phyloP scores from a whole-genome alignment of 2,888 invertebrate species.

The Synergus gifuensis region DNA sequence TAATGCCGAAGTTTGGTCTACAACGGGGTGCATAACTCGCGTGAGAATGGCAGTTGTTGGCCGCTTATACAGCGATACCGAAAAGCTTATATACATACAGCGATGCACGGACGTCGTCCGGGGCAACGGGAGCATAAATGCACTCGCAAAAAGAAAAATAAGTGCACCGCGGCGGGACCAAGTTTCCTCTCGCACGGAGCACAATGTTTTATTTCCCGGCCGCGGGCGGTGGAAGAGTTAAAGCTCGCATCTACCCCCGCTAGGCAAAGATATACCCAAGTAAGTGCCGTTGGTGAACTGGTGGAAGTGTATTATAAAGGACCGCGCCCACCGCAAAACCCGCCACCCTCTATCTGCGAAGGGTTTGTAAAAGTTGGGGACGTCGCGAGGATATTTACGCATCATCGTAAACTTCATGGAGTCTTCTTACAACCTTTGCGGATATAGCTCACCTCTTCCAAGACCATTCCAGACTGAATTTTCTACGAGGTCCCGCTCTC shows the following conservation, averaged over 20 bases:
- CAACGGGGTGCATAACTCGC: conserved; percentile 12
- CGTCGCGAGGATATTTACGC: conserved; percentile 72
- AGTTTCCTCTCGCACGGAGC: conserved; percentile 61
- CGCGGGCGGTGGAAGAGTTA: conserved; percentile 68
- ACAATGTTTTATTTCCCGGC: conserved; percentile 67
- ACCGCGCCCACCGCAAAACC: conserved; percentile 60
- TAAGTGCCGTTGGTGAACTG: conserved; percentile 54
- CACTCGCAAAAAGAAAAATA: conserved; percentile 55
- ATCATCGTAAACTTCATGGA: conserved; percentile 70
- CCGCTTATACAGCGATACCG: not conserved
- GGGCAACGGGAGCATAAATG: conserved; percentile 52
- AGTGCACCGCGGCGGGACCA: conserved; percentile 56
- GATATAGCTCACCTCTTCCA: not conserved
- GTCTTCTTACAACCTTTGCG: conserved; percentile 64
- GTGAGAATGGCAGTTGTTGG: conserved; percentile 35
- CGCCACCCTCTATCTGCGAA: conserved; percentile 60
- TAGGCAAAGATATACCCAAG: conserved; percentile 57
- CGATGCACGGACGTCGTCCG: conserved; percentile 49
- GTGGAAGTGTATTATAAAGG: conserved; percentile 70
- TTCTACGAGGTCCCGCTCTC: not conserved
- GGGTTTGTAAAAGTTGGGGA: conserved; percentile 74
- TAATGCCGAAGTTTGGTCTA: conserved; percentile 7
- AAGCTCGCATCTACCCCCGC: conserved; percentile 57
- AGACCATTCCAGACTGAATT: not conserved
- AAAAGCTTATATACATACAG: conserved; percentile 5